Conservation (phyloP, 2,888 invertebrate species). For the Corbicula japonica region DNA sequence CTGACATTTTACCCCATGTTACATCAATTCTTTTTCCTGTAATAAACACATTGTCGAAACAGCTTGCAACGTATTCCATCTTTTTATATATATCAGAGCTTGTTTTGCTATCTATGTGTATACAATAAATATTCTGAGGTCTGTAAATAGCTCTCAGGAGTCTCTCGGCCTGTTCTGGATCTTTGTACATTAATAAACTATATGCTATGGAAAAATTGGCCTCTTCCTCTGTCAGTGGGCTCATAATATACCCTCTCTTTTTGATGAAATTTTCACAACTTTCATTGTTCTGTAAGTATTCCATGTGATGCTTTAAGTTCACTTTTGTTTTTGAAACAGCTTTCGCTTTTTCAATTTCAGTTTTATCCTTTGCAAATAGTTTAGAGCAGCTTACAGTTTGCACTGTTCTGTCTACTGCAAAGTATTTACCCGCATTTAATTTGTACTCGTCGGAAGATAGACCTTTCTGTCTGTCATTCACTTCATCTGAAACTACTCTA, state of each 20-base stretch:
- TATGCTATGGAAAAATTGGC: slow-evolving; percentile 75
- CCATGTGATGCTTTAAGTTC: too few relatives aligned
- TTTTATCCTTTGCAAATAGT: too few relatives aligned
- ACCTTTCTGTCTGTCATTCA: too few relatives aligned
- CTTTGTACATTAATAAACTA: slow-evolving; percentile 74
- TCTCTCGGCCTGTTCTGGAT: slow-evolving; percentile 72
- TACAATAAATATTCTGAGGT: slow-evolving; percentile 81
- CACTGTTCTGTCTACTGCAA: too few relatives aligned
- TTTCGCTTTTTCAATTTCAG: too few relatives aligned
- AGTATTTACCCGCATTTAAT: too few relatives aligned
- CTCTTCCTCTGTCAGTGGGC: slow-evolving; percentile 60
- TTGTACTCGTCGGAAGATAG: too few relatives aligned
- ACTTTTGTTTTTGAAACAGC: too few relatives aligned
- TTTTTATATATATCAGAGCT: slow-evolving; percentile 43
- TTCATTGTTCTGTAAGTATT: too few relatives aligned
- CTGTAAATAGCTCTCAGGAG: slow-evolving; percentile 79
- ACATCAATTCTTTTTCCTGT: slow-evolving; percentile 69
- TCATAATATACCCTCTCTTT: slow-evolving; percentile 61
- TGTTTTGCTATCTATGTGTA: slow-evolving; percentile 78
- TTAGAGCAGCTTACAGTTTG: too few relatives aligned
- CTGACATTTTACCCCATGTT: slow-evolving; percentile 78
- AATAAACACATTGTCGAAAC: slow-evolving; percentile 78
- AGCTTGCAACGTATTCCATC: slow-evolving; percentile 59
- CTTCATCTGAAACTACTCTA: too few relatives aligned
- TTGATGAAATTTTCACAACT: slow-evolving; percentile 64